Evolutionary conservation across 2,888 invertebrate species (phyloP).

Genomic region (Odontothrips loti): DNA sequence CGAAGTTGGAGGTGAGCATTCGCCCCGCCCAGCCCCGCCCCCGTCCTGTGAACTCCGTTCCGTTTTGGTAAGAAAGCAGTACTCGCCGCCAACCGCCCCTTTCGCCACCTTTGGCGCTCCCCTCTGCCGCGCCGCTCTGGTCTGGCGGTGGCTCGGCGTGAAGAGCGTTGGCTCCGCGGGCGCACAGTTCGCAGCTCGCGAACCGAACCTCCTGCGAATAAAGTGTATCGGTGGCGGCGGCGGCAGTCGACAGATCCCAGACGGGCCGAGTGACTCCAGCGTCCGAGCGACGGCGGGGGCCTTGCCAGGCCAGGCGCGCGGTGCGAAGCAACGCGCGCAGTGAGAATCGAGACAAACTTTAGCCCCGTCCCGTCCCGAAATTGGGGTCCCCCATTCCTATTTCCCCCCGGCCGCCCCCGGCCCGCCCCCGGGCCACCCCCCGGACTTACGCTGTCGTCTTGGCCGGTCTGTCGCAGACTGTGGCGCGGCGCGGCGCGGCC

Average conservation of each 20-base stretch:
- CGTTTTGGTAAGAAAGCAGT: too few species aligned
- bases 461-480: neutral
- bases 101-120: conserved; percentile 23
- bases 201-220: neutral
- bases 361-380: too few species aligned
- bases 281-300: too few species aligned
- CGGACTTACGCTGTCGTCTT: neutral
- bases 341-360: too few species aligned
- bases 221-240: neutral
- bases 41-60: too few species aligned
- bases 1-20: too few species aligned
- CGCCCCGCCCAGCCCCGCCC: too few species aligned
- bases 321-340: too few species aligned
- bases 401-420: neutral
- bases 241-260: neutral
- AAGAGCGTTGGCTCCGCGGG: neutral
- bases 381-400: neutral
- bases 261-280: too few species aligned
- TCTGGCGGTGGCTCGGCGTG: neutral
- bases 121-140: conserved; percentile 17
- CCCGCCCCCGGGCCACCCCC: neutral
- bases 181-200: neutral
- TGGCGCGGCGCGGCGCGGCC: neutral
- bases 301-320: too few species aligned
- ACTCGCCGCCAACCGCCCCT: too few species aligned